Evolutionary conservation across 2,797 vertebrate species (phyloP).

Genomic region (Sternarchorhynchus goeldii): DNA sequence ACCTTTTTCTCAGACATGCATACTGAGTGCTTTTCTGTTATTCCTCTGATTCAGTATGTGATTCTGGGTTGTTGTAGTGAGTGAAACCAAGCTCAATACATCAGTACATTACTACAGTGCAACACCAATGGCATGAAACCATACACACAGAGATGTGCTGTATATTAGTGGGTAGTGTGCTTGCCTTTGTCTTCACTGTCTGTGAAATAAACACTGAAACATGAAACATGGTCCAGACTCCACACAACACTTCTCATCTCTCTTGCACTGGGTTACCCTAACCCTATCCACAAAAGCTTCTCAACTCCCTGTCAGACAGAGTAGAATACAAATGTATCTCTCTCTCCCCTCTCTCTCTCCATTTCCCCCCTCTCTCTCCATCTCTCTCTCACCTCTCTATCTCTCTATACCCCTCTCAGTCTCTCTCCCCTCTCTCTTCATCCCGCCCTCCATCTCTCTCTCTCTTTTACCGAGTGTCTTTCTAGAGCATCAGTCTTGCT

Average conservation of each 20-base stretch:
- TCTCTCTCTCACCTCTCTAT: background rate
- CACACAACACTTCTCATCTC: background rate
- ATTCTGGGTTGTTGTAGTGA: background rate
- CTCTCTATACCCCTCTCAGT: background rate
- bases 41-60: background rate
- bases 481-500: background rate
- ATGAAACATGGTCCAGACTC: background rate
- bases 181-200: background rate
- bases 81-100: background rate
- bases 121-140: background rate
- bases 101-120: background rate
- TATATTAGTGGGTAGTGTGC: background rate
- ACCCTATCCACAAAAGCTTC: constrained; percentile 11
- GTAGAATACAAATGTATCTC: constrained; percentile 38
- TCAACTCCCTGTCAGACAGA: background rate
- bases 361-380: background rate
- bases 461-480: background rate
- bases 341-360: background rate
- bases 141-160: background rate
- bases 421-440: too few species aligned
- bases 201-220: background rate
- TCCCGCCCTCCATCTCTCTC: too few species aligned
- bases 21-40: background rate
- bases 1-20: background rate
- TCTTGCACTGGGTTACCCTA: background rate